Percentiles rank a stretch among this genome's conserved stretches.
Evolutionary conservation across 2,888 invertebrate genomes (phyloP).

Genomic region (Dolichopus griseipennis): DNA sequence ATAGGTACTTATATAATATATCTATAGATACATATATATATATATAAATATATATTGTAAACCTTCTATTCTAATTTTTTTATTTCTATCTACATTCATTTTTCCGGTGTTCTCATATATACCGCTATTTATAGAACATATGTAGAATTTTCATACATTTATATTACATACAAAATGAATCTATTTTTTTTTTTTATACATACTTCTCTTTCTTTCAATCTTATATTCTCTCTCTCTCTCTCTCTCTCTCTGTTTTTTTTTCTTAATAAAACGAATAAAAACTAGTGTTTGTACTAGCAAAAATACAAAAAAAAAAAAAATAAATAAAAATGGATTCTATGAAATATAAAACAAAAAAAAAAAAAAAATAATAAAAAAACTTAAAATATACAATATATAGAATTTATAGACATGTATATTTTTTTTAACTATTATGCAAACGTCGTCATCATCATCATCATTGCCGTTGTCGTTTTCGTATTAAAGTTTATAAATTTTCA

Average conservation of each 20-base stretch:
- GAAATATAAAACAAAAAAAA: neutral
- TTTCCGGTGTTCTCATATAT: too few relatives aligned
- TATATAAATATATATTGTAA: neutral
- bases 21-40: neutral
- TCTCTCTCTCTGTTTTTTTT: neutral
- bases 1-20: neutral
- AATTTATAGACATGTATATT: neutral
- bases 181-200: neutral
- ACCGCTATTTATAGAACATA: too few relatives aligned
- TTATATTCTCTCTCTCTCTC: neutral
- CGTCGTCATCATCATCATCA: neutral
- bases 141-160: too few relatives aligned
- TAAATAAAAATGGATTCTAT: neutral
- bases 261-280: too few relatives aligned
- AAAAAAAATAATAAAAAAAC: too few relatives aligned
- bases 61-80: neutral
- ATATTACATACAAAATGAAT: too few relatives aligned
- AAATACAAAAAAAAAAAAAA: neutral
- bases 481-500: neutral
- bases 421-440: slow-evolving; percentile 3
- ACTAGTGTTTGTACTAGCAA: too few relatives aligned
- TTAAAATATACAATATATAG: neutral
- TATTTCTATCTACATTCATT: too few relatives aligned
- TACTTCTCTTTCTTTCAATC: neutral
- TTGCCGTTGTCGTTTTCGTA: neutral